Percentiles rank a stretch among this genome's conserved stretches.
Conservation (phyloP, 2,888 invertebrate genomes). For the Caenorhabditis virilis region DNA sequence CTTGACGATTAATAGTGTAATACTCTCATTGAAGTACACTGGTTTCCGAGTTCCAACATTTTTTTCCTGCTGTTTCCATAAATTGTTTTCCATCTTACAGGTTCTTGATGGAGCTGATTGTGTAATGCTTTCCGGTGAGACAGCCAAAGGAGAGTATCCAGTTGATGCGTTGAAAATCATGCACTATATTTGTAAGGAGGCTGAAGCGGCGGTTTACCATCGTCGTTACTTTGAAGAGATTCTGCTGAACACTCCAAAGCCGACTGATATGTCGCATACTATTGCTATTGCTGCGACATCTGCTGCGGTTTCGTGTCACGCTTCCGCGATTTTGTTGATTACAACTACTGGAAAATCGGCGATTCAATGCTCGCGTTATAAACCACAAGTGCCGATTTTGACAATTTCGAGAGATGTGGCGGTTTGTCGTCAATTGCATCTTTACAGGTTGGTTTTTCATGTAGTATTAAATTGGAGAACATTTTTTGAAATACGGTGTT, state of each 20-base stretch:
- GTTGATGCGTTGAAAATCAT: constrained; percentile 79
- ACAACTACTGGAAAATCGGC: constrained; percentile 82
- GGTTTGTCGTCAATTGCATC: constrained; percentile 87
- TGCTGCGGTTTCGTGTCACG: constrained; percentile 85
- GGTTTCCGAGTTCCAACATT: no score
- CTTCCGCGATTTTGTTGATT: constrained; percentile 86
- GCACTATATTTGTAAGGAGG: constrained; percentile 76
- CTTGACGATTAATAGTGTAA: no score
- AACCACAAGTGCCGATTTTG: constrained; percentile 90
- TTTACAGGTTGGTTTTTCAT: constrained; percentile 74
- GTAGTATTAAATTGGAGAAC: no score
- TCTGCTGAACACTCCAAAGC: constrained; percentile 69
- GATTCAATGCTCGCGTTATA: constrained; percentile 88
- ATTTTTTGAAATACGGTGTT: no score
- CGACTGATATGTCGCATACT: constrained; percentile 85
- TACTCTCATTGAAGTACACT: no score
- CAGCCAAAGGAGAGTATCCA: constrained; percentile 96
- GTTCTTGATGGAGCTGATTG: constrained; percentile 96
- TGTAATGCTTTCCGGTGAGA: constrained; percentile 97
- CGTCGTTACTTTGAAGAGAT: constrained; percentile 86
- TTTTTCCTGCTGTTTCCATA: no score
- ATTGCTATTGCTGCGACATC: constrained; percentile 92
- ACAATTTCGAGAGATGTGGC: constrained; percentile 84
- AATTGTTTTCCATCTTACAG: constrained; percentile 22
- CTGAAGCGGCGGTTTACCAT: constrained; percentile 94